phyloP scores from a whole-genome alignment of 2,888 invertebrate genomes.

The Drosophila eohydei region DNA sequence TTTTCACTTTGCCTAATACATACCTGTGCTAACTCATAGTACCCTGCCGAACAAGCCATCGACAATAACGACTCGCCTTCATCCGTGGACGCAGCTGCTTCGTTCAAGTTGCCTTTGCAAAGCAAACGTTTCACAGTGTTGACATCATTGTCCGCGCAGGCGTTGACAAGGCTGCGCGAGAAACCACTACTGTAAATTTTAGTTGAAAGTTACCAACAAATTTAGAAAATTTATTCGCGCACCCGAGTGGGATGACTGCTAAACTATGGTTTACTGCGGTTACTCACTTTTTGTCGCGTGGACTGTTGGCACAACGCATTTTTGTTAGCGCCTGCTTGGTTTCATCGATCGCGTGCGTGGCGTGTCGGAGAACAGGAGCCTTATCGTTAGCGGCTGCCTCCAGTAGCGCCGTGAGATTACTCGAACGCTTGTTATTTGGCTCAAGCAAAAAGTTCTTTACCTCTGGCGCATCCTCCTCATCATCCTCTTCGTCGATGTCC shows the following conservation, averaged over 20 bases:
- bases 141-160: slow-evolving; percentile 97
- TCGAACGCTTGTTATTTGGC: slow-evolving; percentile 84
- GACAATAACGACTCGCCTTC: slow-evolving; percentile 98
- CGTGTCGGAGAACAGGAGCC: slow-evolving; percentile 84
- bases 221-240: not conserved
- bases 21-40: slow-evolving; percentile 98
- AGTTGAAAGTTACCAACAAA: slow-evolving; percentile 19
- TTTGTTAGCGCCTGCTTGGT: slow-evolving; percentile 98
- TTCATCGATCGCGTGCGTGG: slow-evolving; percentile 96
- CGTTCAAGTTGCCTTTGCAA: slow-evolving; percentile 96
- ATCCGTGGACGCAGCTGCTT: slow-evolving; percentile 91
- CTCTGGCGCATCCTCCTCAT: slow-evolving; percentile 84
- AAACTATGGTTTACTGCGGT: not conserved
- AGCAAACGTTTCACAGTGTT: slow-evolving; percentile 95
- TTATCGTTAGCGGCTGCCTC: slow-evolving; percentile 91
- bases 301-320: slow-evolving; percentile 95
- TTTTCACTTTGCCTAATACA: slow-evolving; percentile 11
- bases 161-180: slow-evolving; percentile 93
- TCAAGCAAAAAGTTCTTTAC: slow-evolving; percentile 85
- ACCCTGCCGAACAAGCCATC: slow-evolving; percentile 98
- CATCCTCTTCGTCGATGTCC: slow-evolving; percentile 84
- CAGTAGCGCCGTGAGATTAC: slow-evolving; percentile 94
- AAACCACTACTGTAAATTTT: slow-evolving; percentile 79
- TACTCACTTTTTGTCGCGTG: slow-evolving; percentile 87
- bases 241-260: not conserved